Conservation (phyloP, 1,140 invertebrate species). For the Tetramorium alpestre region DNA sequence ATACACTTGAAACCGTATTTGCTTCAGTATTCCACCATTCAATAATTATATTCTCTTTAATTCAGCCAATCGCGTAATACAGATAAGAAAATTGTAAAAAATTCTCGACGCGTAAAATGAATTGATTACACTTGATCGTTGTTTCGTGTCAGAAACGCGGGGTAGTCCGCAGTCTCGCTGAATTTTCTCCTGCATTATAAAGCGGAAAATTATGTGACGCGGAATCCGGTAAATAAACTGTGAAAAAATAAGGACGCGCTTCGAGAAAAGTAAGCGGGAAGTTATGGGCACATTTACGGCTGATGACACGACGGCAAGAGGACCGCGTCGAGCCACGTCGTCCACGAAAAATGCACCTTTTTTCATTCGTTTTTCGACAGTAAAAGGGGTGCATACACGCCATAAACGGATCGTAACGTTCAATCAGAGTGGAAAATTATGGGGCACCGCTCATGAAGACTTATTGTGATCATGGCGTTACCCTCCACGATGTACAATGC, state of each 20-base stretch:
- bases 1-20: background rate
- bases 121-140: constrained; percentile 14
- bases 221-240: constrained; percentile 52
- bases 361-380: constrained; percentile 33
- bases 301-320: constrained; percentile 26
- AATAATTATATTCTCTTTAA: background rate
- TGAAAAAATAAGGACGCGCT: constrained; percentile 51
- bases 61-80: background rate
- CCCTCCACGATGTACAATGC: background rate
- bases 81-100: background rate
- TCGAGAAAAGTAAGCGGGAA: constrained; percentile 33
- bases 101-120: background rate
- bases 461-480: constrained; percentile 26
- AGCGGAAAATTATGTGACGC: constrained; percentile 48
- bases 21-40: background rate
- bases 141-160: background rate
- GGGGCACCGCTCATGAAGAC: constrained; percentile 24
- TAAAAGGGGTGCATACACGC: constrained; percentile 21
- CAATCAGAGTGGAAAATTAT: constrained; percentile 50
- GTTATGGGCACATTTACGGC: constrained; percentile 46
- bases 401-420: constrained; percentile 56
- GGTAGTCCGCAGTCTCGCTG: background rate
- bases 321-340: background rate
- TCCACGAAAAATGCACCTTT: constrained; percentile 30
- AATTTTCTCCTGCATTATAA: constrained; percentile 44